Evolutionary conservation across 2,113 vertebrate species (phyloP).

Genomic region (Campylorhamphus procurvoides): DNA sequence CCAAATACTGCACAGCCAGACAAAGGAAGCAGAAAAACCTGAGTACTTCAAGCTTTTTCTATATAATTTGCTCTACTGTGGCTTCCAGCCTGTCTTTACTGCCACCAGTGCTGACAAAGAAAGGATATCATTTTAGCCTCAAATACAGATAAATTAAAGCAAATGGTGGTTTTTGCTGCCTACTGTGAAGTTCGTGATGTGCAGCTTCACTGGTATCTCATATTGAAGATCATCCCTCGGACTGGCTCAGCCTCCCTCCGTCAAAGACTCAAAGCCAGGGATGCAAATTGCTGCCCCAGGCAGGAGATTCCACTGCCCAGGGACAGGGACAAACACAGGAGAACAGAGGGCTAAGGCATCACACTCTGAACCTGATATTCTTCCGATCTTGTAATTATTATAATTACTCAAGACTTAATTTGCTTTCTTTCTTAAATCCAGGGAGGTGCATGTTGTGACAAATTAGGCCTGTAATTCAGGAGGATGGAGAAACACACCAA

Average conservation of each 20-base stretch:
- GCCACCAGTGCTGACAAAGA: not conserved
- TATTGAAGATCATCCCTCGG: accelerated
- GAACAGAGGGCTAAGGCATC: not conserved
- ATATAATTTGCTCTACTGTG: accelerated
- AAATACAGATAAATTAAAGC: not conserved
- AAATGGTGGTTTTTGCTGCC: not conserved
- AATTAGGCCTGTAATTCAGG: not conserved
- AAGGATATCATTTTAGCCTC: not conserved
- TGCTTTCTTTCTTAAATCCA: conserved; percentile 22
- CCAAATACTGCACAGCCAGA: not conserved
- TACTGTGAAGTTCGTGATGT: accelerated
- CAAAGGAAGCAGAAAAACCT: not conserved
- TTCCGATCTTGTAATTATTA: not conserved
- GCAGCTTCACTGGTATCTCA: not conserved
- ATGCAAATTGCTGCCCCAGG: not conserved
- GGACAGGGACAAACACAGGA: not conserved
- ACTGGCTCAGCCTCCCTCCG: not conserved
- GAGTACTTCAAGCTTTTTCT: not conserved
- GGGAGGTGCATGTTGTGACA: conserved; percentile 2
- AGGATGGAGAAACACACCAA: not conserved
- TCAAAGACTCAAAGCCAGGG: not conserved
- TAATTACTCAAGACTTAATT: conserved; percentile 10
- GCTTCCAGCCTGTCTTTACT: not conserved
- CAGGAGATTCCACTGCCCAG: not conserved
- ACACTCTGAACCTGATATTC: not conserved